Percentiles rank a stretch among this genome's conserved stretches.
Evolutionary conservation across 2,888 invertebrate species (phyloP).

Genomic region (Dromius quadrimaculatus): DNA sequence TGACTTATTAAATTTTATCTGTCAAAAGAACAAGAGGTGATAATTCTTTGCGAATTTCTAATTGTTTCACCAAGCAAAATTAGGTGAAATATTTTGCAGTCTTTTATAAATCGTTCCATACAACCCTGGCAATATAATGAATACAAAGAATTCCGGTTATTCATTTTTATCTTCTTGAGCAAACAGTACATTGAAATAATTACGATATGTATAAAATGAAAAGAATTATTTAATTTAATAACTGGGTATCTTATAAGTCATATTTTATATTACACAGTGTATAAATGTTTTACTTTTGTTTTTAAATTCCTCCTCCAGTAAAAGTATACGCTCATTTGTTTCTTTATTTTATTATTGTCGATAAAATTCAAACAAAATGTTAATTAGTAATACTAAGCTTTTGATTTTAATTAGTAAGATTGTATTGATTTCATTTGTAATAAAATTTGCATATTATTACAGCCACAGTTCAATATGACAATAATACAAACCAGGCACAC

Average conservation of each 20-base stretch:
- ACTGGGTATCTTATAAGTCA: slow-evolving; percentile 7
- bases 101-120: too few relatives aligned
- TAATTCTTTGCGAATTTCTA: too few relatives aligned
- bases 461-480: too few relatives aligned
- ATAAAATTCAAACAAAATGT: slow-evolving; percentile 2
- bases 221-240: slow-evolving; percentile 38
- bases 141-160: slow-evolving; percentile 19
- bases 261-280: slow-evolving; percentile 25
- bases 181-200: slow-evolving; percentile 40
- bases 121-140: background rate
- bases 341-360: slow-evolving; percentile 9
- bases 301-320: slow-evolving; percentile 3
- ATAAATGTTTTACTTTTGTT: slow-evolving; percentile 12
- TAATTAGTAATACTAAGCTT: background rate
- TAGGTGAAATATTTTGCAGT: too few relatives aligned
- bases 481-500: too few relatives aligned
- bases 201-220: slow-evolving; percentile 18
- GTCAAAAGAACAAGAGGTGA: too few relatives aligned
- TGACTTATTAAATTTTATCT: too few relatives aligned
- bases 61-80: too few relatives aligned
- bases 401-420: slow-evolving; percentile 5
- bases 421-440: background rate
- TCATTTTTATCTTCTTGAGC: slow-evolving; percentile 15
- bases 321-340: background rate
- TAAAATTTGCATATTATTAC: background rate